Conservation (phyloP, 1,140 invertebrate species). For the Pentalonia nigronervosa region DNA sequence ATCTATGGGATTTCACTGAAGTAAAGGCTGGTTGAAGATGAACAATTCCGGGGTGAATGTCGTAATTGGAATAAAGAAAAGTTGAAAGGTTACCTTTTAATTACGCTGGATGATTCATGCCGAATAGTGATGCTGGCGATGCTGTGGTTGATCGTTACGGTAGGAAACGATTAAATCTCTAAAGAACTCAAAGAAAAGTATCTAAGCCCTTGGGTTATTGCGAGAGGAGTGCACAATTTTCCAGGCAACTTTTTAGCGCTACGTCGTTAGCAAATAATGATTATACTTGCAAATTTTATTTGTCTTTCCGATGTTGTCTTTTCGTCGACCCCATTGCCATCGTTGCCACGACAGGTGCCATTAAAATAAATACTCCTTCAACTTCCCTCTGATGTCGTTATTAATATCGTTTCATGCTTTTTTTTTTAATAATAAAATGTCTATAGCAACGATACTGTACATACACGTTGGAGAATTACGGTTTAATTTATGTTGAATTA, state of each 20-base stretch:
- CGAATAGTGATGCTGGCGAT: background rate
- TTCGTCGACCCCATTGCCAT: background rate
- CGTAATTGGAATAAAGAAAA: background rate
- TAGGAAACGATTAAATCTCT: slow-evolving; percentile 31
- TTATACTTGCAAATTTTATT: slow-evolving; percentile 45
- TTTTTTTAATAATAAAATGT: background rate
- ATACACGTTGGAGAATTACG: background rate
- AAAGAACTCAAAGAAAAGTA: background rate
- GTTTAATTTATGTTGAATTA: background rate
- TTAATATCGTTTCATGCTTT: background rate
- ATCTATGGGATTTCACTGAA: background rate
- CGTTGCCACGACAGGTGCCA: background rate
- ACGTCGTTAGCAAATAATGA: slow-evolving; percentile 34
- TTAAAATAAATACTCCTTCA: slow-evolving; percentile 20
- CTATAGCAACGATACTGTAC: background rate
- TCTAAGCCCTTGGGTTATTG: slow-evolving; percentile 14
- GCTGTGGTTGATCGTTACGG: background rate
- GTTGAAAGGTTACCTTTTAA: background rate
- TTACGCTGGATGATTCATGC: background rate
- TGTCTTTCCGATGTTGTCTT: slow-evolving; percentile 36
- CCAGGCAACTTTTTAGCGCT: slow-evolving; percentile 10
- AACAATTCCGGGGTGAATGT: background rate
- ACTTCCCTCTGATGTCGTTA: slow-evolving; percentile 13
- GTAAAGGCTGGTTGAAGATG: background rate
- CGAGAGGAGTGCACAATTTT: background rate